Evolutionary conservation across 2,113 vertebrate genomes (phyloP), one percentile per base, ranked within the genome.

Genomic region (Accipiter cooperii): DNA sequence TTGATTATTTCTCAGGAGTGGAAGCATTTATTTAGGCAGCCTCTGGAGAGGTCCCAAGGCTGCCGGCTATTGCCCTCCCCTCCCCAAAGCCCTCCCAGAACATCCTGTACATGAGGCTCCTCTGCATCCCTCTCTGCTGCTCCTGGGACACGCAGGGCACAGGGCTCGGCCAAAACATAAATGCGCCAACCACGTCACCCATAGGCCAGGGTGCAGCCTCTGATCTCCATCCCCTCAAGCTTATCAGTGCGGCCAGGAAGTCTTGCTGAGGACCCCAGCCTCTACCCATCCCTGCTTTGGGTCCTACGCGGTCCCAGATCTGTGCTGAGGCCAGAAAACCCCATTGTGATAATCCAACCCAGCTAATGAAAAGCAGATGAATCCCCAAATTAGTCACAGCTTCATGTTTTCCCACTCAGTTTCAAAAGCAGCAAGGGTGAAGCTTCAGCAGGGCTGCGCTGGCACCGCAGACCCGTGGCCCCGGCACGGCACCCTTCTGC

Each of bases 1-100:
- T 70, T 79, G 85, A 96, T 95, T 95, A 87, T 78, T 60, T 84
- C 94, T 92, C 92, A 70, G 78, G 92, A 93, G 92, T 75, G 75
- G 87, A 93, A 95, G 82, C 55, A 90, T 84, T 91, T 90, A 54
- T 95, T 94, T 93, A 90, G 73, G 46, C 44, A 31, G 84, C 17
- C 8, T 17, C 61, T 61, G 73, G 33, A 76, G 89, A 73, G 47
- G 75, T 80, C 77, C 83, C 40, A n/a, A 33, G 17, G 63, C 55
- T 80, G 80, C 38, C 47, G 74, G 61, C 52, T 65, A 14, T 29
- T 66, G 74, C 46, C 13, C 26, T 31, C 29, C 36, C 24, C 34
- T 34, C 74, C 38, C 60, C 58, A 52, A 33, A 44, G 25, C 20
- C 65, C 63, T 75, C 61, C 13, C 2, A 16, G 79, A 47, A 70